A percentile compares a stretch with the other conserved stretches of the same genome.
Evolutionary conservation across 2,113 vertebrate species (phyloP).

Genomic region (Echinops telfairi): DNA sequence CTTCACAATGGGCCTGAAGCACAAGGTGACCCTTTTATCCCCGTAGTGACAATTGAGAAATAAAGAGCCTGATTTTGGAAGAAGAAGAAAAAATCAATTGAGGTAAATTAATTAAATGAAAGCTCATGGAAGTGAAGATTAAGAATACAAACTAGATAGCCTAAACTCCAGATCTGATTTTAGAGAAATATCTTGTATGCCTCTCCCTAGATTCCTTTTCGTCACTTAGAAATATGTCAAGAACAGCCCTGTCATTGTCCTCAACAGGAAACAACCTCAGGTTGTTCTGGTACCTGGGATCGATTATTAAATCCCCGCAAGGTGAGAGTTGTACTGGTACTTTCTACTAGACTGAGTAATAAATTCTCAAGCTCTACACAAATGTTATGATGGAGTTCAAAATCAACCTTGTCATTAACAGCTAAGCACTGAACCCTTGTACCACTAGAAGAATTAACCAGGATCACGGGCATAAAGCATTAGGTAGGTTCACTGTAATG

Average conservation of each 20-base stretch:
- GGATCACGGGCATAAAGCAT: not conserved
- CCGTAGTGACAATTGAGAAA: no score
- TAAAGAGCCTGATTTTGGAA: no score
- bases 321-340: not conserved
- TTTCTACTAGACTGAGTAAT: not conserved
- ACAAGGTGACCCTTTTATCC: no score
- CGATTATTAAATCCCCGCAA: not conserved
- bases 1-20: no score
- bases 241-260: not conserved
- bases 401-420: not conserved
- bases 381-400: not conserved
- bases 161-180: not conserved
- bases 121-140: not conserved
- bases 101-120: conserved; percentile 23
- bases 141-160: not conserved
- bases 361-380: not conserved
- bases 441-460: not conserved
- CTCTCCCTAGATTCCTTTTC: not conserved
- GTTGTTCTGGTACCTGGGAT: not conserved
- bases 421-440: not conserved
- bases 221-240: conserved; percentile 14
- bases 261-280: not conserved
- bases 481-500: not conserved
- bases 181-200: not conserved
- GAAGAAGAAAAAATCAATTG: no score